Conservation (phyloP, 2,888 invertebrate species). For the Panzeria rudis region DNA sequence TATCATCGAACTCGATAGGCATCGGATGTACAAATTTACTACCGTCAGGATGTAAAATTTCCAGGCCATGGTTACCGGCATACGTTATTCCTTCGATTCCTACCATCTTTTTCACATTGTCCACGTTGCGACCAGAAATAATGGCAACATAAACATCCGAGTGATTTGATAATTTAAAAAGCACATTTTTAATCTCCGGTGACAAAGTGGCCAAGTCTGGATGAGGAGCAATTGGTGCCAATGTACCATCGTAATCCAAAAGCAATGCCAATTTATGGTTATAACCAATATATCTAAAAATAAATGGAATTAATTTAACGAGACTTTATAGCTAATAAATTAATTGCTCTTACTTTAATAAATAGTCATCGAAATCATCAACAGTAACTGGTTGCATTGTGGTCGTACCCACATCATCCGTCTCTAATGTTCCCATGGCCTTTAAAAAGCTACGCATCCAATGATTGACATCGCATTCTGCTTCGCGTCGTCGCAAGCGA, state of each 20-base stretch:
- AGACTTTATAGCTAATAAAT: not conserved
- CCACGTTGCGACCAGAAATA: constrained; percentile 93
- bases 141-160: constrained; percentile 94
- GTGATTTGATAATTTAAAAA: constrained; percentile 92
- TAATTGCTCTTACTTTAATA: constrained; percentile 88
- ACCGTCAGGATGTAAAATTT: constrained; percentile 95
- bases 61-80: constrained; percentile 94
- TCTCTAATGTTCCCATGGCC: constrained; percentile 93
- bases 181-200: constrained; percentile 92
- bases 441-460: constrained; percentile 95
- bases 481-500: constrained; percentile 91
- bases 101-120: constrained; percentile 95
- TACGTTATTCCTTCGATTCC: constrained; percentile 96
- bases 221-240: constrained; percentile 95
- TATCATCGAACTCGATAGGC: constrained; percentile 92
- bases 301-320: not conserved
- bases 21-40: constrained; percentile 96
- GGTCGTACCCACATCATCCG: constrained; percentile 92
- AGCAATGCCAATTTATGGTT: constrained; percentile 93
- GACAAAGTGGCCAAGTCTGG: constrained; percentile 95
- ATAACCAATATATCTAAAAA: constrained; percentile 91
- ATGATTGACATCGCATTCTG: constrained; percentile 92
- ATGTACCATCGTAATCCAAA: constrained; percentile 94
- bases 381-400: constrained; percentile 95
- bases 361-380: constrained; percentile 95